Percentiles rank a stretch among this genome's conserved stretches.
Conservation (phyloP, 1,140 invertebrate species). For the Aphelenchoides fujianensis region DNA sequence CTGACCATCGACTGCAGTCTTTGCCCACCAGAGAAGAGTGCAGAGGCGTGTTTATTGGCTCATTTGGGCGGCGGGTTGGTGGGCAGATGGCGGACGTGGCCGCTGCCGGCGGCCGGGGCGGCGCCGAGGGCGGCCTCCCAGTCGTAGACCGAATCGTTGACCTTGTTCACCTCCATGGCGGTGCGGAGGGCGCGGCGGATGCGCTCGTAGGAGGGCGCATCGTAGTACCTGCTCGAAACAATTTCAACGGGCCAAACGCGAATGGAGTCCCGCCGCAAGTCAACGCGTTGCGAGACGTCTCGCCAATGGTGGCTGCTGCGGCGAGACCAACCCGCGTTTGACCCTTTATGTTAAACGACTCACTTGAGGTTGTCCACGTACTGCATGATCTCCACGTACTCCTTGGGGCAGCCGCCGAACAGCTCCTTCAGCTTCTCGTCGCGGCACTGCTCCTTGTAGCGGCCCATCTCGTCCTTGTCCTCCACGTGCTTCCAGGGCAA, state of each 20-base stretch:
- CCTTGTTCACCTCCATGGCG: neutral
- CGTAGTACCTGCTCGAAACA: neutral
- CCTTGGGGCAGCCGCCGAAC: conserved; percentile 33
- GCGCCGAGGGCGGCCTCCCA: neutral
- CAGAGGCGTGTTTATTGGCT: too few relatives aligned
- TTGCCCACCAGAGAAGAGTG: too few relatives aligned
- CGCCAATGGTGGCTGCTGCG: too few relatives aligned
- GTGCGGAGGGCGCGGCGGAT: neutral
- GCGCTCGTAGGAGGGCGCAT: neutral
- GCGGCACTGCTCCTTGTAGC: conserved; percentile 28
- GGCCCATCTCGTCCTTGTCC: conserved; percentile 27
- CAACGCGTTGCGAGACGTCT: too few relatives aligned
- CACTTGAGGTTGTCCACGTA: neutral
- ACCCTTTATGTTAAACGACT: too few relatives aligned
- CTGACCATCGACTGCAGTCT: too few relatives aligned
- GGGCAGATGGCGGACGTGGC: neutral
- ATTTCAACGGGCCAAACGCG: too few relatives aligned
- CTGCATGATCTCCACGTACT: conserved; percentile 33
- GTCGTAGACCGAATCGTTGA: neutral
- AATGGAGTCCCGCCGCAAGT: too few relatives aligned
- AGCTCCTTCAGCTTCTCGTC: conserved; percentile 18
- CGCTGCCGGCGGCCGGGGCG: neutral
- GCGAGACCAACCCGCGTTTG: too few relatives aligned
- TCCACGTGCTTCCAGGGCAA: conserved; percentile 34
- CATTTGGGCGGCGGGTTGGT: neutral